Percentiles rank a stretch among this genome's conserved stretches.
phyloP scores from a whole-genome alignment of 1,140 invertebrate species.

The Sarcophaga peregrina region DNA sequence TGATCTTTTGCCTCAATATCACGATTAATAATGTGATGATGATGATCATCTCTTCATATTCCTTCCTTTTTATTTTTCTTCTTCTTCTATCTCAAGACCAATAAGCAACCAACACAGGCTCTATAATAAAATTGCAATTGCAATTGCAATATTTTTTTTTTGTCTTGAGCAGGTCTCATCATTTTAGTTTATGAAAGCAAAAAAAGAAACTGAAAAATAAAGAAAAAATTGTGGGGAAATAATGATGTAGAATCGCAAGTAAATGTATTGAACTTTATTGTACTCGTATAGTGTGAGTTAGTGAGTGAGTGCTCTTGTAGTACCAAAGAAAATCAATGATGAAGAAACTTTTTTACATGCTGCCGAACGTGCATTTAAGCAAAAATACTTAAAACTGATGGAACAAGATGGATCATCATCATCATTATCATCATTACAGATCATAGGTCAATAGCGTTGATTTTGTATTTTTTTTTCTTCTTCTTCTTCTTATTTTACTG shows the following conservation, averaged over 20 bases:
- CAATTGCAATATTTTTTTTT: too few relatives aligned
- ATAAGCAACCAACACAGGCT: too few relatives aligned
- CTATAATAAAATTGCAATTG: too few relatives aligned
- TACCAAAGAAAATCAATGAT: not conserved
- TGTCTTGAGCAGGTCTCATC: too few relatives aligned
- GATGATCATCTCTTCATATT: not conserved
- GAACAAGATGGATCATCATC: not conserved
- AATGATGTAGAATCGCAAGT: not conserved
- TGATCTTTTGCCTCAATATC: not conserved
- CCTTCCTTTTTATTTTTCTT: too few relatives aligned
- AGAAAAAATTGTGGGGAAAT: not conserved
- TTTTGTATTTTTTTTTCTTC: not conserved
- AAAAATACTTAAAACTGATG: not conserved
- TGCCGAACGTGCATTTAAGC: not conserved
- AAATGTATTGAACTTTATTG: slow-evolving; percentile 25
- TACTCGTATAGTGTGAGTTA: not conserved
- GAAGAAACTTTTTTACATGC: slow-evolving; percentile 4
- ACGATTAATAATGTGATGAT: not conserved
- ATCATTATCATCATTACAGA: not conserved
- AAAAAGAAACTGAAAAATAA: too few relatives aligned
- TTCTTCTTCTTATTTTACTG: not conserved
- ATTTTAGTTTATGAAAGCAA: too few relatives aligned
- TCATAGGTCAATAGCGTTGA: not conserved
- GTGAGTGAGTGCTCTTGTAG: too few relatives aligned
- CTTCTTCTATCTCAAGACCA: too few relatives aligned